Evolutionary conservation across 2,797 vertebrate genomes (phyloP).

Genomic region (Falco concolor): DNA sequence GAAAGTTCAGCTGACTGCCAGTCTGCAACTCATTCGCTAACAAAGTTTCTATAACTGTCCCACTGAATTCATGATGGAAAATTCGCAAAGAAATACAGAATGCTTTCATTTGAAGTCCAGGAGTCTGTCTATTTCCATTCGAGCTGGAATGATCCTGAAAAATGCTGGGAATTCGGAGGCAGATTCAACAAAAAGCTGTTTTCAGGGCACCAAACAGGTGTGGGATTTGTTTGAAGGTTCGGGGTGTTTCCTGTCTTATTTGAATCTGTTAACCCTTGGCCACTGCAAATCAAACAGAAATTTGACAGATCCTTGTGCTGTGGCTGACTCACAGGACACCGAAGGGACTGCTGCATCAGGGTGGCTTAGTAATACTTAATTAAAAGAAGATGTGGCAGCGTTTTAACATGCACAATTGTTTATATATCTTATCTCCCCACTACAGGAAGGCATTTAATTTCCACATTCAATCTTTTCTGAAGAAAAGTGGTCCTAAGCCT

Average conservation of each 20-base stretch:
- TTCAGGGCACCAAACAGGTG: not conserved
- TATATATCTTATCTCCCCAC: not conserved
- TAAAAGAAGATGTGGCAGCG: not conserved
- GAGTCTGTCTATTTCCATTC: not conserved
- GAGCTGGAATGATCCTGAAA: not conserved
- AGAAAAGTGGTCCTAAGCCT: not conserved
- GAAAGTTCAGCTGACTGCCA: not conserved
- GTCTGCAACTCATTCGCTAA: not conserved
- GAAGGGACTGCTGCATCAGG: not conserved
- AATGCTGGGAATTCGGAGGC: not conserved
- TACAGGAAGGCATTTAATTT: not conserved
- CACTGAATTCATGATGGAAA: not conserved
- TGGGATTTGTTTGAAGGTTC: not conserved
- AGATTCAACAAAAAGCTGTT: not conserved
- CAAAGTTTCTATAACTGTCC: not conserved
- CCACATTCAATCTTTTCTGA: not conserved
- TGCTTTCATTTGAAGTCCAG: not conserved
- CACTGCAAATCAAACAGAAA: not conserved
- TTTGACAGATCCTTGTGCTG: not conserved
- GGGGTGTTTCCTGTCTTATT: not conserved
- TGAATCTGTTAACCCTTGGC: not conserved
- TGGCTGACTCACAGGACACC: not conserved
- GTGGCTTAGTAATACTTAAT: not conserved
- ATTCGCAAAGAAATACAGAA: not conserved
- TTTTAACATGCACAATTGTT: not conserved